Base-by-base conservation (phyloP, 2,113 vertebrate species). In the Platichthys stellatus region DNA sequence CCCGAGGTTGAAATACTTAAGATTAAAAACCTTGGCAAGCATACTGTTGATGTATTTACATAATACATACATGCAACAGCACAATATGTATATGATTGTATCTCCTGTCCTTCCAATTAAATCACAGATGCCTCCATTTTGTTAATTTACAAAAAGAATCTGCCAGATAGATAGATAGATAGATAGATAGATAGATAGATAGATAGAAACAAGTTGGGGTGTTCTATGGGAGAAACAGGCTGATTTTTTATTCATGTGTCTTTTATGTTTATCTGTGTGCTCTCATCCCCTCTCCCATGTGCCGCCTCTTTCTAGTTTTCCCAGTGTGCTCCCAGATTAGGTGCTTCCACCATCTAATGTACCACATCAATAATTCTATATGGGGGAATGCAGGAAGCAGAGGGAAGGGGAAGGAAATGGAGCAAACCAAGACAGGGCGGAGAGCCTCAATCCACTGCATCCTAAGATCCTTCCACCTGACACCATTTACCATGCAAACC, bases 281-380 rank as follows among this genome's bases (percentile, higher is more conserved):
- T 69, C 63, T 79, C 72, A 53, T 43, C 8, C 6, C 51, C 51
- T 45, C 49, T 63, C 31, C 56, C 26, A 31, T 31, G 24, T 58
- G 59, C 45, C 4, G 3, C 57, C 56, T 74, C 40, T 70, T 70
- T 76, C 47, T 69, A 57, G 26, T 80, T 66, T 31, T 67, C 68
- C 61, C 40, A 23, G 1, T 64, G 66, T 58, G 20, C 43, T 65
- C 47, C 21, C 23, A 73, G 67, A 79, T 81, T 65, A 66, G 74
- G 31, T 69, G 60, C 58, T 49, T 83, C 77, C 64, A 74, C 26
- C 49, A 59, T 72, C 67, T 72, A 81, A 81, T 69, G 71, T 49
- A 66, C 4, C 35, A 24, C 63, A 81, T 69, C 49, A 72, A 72
- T 81, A 70, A 69, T 72, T 77, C 65, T 74, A 64, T 69, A 66